These are phyloP conservation scores for Drosophila lutescens DNA, from an alignment of 2,888 invertebrate genomes.

Conservation along the genomic window DNA sequence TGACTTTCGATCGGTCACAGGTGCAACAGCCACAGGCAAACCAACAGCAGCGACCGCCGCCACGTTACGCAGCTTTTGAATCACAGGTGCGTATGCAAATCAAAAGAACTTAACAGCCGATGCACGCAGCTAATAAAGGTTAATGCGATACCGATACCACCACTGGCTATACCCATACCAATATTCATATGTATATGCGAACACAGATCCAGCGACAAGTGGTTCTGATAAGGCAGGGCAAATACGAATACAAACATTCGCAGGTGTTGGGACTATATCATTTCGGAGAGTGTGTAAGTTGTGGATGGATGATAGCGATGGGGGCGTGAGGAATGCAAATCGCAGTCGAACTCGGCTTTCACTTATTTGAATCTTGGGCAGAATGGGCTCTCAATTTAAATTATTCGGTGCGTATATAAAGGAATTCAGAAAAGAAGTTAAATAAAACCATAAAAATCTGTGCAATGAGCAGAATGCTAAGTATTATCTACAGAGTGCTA, in stretches of 20 bases:
- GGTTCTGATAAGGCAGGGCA: constrained; percentile 56
- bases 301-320: constrained; percentile 23
- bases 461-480: neutral
- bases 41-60: constrained; percentile 45
- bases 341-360: constrained; percentile 17
- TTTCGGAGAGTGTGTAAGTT: constrained; percentile 19
- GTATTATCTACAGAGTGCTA: no score
- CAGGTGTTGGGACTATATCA: constrained; percentile 23
- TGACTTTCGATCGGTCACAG: constrained; percentile 70
- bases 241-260: constrained; percentile 16
- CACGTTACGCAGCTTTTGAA: constrained; percentile 69
- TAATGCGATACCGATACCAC: constrained; percentile 58
- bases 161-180: constrained; percentile 20
- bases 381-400: constrained; percentile 10
- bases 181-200: constrained; percentile 11
- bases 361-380: constrained; percentile 10
- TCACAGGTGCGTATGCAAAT: constrained; percentile 62
- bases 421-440: neutral
- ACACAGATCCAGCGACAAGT: constrained; percentile 23
- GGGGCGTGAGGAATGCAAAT: constrained; percentile 38
- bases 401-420: neutral
- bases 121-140: constrained; percentile 65
- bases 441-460: neutral
- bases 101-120: constrained; percentile 32
- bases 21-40: constrained; percentile 23